These are phyloP conservation scores for Phytoseiulus persimilis DNA, from an alignment of 2,888 invertebrate species.

Conservation along the genomic window DNA sequence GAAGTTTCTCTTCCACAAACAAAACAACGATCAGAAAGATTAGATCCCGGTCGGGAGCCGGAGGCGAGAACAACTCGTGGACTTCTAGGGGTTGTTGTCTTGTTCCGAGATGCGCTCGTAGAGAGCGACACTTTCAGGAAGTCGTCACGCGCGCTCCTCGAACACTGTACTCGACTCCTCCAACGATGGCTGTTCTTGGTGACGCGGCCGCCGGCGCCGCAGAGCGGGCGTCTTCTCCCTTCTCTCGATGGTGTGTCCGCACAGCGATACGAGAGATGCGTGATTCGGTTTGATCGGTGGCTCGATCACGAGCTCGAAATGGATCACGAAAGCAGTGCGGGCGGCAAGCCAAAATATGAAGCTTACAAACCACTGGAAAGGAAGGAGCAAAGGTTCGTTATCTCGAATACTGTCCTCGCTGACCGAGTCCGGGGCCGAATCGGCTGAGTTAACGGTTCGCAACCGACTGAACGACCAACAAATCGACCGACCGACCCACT, in stretches of 20 bases:
- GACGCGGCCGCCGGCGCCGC: not conserved
- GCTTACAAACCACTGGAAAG: conserved; percentile 33
- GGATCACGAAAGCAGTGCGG: not conserved
- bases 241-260: not conserved
- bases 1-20: too few relatives aligned
- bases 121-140: not conserved
- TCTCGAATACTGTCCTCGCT: not conserved
- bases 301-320: not conserved
- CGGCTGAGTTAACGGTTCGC: not conserved
- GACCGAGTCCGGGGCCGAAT: not conserved
- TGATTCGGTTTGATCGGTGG: not conserved
- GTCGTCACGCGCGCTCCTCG: not conserved
- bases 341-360: conserved; percentile 21
- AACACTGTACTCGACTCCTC: not conserved
- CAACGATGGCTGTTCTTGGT: not conserved
- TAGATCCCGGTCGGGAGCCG: too few relatives aligned
- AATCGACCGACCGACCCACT: not conserved
- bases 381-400: conserved; percentile 9
- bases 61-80: too few relatives aligned
- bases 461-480: not conserved
- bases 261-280: not conserved
- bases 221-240: not conserved
- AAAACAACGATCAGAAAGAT: too few relatives aligned
- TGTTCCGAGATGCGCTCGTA: too few relatives aligned
- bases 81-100: too few relatives aligned